Conservation (phyloP, 2,888 invertebrate genomes). For the Craniophora ligustri region DNA sequence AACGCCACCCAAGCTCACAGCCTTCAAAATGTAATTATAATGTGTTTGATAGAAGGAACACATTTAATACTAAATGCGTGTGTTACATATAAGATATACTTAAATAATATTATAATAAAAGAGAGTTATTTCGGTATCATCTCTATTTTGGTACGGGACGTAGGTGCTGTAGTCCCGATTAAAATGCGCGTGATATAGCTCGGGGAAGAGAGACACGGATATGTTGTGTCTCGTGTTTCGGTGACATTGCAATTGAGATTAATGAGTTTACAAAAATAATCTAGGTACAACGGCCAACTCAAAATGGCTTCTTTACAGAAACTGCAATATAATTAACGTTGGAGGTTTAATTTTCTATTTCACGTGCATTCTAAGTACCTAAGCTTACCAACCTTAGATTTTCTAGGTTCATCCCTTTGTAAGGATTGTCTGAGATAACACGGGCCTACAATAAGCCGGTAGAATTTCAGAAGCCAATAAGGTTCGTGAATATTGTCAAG, state of each 20-base stretch:
- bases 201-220: background rate
- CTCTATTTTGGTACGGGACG: slow-evolving; percentile 33
- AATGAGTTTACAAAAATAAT: too few relatives aligned
- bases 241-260: too few relatives aligned
- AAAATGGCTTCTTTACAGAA: too few relatives aligned
- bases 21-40: slow-evolving; percentile 23
- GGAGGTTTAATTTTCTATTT: background rate
- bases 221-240: background rate
- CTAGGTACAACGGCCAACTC: too few relatives aligned
- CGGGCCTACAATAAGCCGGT: slow-evolving; percentile 8
- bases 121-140: slow-evolving; percentile 40
- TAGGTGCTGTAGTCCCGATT: slow-evolving; percentile 25
- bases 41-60: slow-evolving; percentile 42
- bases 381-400: slow-evolving; percentile 2
- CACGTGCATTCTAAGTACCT: slow-evolving; percentile 39
- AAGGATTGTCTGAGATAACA: slow-evolving; percentile 2
- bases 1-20: slow-evolving; percentile 6
- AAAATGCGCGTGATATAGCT: slow-evolving; percentile 27
- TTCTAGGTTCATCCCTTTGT: background rate
- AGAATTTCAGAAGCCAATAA: slow-evolving; percentile 21
- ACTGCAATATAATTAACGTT: background rate
- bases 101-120: slow-evolving; percentile 37
- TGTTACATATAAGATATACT: slow-evolving; percentile 28
- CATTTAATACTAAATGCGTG: slow-evolving; percentile 41
- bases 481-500: slow-evolving; percentile 34